Conservation (phyloP, 2,797 vertebrate genomes). For the Silurus lanzhouensis region DNA sequence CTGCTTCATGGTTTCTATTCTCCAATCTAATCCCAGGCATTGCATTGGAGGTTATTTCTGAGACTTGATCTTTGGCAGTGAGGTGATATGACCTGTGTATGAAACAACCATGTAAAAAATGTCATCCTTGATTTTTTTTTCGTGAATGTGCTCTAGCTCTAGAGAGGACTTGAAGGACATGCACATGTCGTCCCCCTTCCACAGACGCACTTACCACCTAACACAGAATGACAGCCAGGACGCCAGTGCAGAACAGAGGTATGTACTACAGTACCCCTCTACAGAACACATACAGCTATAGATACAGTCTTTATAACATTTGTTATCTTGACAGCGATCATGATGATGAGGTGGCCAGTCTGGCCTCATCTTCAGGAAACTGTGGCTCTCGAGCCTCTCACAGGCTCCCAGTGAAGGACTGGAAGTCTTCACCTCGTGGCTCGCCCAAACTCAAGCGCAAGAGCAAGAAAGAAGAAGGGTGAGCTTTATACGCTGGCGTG, state of each 20-base stretch:
- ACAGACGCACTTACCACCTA: slow-evolving; percentile 85
- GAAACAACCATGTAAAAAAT: background rate
- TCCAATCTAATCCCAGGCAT: background rate
- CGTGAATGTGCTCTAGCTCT: slow-evolving; percentile 71
- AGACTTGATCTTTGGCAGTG: background rate
- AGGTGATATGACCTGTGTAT: background rate
- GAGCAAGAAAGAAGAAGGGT: slow-evolving; percentile 89
- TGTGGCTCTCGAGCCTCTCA: slow-evolving; percentile 84
- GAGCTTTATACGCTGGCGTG: slow-evolving; percentile 33
- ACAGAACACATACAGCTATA: no score
- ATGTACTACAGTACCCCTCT: slow-evolving; percentile 14
- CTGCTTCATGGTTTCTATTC: background rate
- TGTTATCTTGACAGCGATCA: slow-evolving; percentile 79
- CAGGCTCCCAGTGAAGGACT: slow-evolving; percentile 89
- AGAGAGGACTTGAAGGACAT: slow-evolving; percentile 90
- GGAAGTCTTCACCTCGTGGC: slow-evolving; percentile 89
- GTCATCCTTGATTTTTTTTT: background rate
- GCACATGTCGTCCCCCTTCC: slow-evolving; percentile 86
- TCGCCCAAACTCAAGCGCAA: slow-evolving; percentile 92
- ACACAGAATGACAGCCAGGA: slow-evolving; percentile 91
- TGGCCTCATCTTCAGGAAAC: slow-evolving; percentile 86
- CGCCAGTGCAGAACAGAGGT: slow-evolving; percentile 91
- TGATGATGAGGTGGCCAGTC: slow-evolving; percentile 90
- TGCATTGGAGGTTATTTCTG: background rate
- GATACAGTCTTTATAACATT: background rate